Conservation (phyloP, 30 jellyfish, hydroid and myxozoan genomes). For the Cassiopea xamachana region DNA sequence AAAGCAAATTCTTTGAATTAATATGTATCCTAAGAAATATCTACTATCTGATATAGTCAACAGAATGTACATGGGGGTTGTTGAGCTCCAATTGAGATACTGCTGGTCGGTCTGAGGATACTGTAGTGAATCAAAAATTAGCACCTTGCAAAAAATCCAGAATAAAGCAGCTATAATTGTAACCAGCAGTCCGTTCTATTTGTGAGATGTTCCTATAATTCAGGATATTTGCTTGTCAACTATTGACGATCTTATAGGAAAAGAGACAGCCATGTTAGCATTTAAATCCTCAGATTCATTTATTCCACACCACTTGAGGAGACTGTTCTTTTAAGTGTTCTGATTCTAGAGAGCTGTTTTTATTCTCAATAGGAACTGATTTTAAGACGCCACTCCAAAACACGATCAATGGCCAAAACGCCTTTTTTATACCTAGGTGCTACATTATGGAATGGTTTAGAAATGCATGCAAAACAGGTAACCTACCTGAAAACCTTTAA, state of each 20-base stretch:
- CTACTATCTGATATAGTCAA: too few relatives aligned
- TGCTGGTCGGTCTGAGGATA: neutral
- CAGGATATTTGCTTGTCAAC: neutral
- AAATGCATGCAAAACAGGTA: neutral
- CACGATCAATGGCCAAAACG: neutral
- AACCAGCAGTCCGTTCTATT: neutral
- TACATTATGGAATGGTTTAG: neutral
- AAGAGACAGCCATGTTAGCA: too few relatives aligned
- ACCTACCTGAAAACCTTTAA: neutral
- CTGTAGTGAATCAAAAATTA: neutral
- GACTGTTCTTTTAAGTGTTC: too few relatives aligned
- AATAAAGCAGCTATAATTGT: neutral
- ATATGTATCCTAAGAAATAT: too few relatives aligned
- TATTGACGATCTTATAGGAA: neutral
- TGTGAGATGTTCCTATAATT: neutral
- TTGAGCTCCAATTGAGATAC: too few relatives aligned
- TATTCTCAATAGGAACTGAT: too few relatives aligned
- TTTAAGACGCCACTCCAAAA: too few relatives aligned
- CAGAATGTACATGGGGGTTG: too few relatives aligned
- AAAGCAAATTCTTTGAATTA: too few relatives aligned
- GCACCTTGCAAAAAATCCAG: neutral
- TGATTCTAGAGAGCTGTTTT: too few relatives aligned
- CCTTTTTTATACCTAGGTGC: neutral
- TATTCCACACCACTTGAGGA: too few relatives aligned
- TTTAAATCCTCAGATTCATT: too few relatives aligned